Base-by-base conservation (phyloP, 2,888 invertebrate genomes). In the Drosophila eohydei region DNA sequence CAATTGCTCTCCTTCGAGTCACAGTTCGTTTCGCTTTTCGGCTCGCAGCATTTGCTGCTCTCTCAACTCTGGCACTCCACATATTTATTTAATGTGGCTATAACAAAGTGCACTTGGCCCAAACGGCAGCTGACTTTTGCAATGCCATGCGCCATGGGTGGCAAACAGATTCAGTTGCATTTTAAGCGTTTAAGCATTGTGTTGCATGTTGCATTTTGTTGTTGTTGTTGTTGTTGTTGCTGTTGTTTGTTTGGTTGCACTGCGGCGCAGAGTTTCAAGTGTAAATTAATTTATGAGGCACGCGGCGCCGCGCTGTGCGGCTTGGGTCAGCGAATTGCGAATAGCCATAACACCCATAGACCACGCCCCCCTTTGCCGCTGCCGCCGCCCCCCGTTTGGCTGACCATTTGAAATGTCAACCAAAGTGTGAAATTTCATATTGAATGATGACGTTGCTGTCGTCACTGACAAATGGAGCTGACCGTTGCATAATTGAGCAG, bases 201-300 rank as follows among this genome's bases (percentile, higher is more conserved):
- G 55, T 78, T 74, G 69, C 9, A 54, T 54, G 54, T 40, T 44
- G 54, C 56, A 30, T 50, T 34, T 52, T 43, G 50, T 14, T 62
- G 52, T 40, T 67, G 50, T 9, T 69, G 54, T 26, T 56, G 43
- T 41, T 60, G 56, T 3, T 71, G 41, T n/a, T 74, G 52, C 9
- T 77, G 78, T 48, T 38, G 52, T 52, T 52, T 52, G 52, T 36
- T 55, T 67, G 75, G 71, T 72, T 68, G 82, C 77, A 65, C 61
- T 50, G 71, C 65, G 80, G 74, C 74, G 63, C 68, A 58, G 77
- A 88, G 88, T 84, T 84, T 84, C 84, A 86, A 85, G 84, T 85
- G 84, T 88, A 85, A 85, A 85, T 85, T 86, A 85, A 85, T 85
- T 85, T 85, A 85, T 85, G 88, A 83, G 88, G 87, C 84, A 86